Conservation (phyloP, 2,113 vertebrate genomes). For the Sclerurus mexicanus region DNA sequence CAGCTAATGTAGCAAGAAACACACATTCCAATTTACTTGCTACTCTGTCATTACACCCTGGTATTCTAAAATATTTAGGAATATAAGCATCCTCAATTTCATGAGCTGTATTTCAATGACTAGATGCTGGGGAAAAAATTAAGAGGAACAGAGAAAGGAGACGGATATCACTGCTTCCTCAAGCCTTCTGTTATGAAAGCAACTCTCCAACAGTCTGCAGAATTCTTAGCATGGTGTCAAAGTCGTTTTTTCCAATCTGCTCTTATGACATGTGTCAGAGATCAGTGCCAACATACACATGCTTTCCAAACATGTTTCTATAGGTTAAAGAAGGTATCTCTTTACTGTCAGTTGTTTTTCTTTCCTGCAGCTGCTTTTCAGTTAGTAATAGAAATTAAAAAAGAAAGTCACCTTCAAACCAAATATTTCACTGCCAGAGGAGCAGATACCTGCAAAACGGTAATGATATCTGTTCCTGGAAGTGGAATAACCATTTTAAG, state of each 20-base stretch:
- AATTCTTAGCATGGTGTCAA: neutral
- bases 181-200: neutral
- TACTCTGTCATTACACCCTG: neutral
- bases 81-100: neutral
- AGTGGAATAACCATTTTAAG: neutral
- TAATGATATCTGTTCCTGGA: neutral
- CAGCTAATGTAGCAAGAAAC: neutral
- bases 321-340: neutral
- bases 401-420: neutral
- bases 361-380: neutral
- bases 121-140: neutral
- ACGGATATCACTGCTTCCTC: neutral
- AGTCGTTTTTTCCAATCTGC: neutral
- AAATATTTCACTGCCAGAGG: neutral
- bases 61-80: neutral
- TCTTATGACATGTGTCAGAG: neutral
- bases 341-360: neutral
- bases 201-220: neutral
- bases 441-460: neutral
- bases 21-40: neutral
- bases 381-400: neutral
- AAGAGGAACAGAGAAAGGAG: neutral
- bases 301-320: neutral
- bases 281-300: neutral
- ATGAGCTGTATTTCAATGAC: neutral